Evolutionary conservation across 2,888 invertebrate genomes (phyloP), one percentile per base, ranked within the genome.

Genomic region (Phyto melanocephala): DNA sequence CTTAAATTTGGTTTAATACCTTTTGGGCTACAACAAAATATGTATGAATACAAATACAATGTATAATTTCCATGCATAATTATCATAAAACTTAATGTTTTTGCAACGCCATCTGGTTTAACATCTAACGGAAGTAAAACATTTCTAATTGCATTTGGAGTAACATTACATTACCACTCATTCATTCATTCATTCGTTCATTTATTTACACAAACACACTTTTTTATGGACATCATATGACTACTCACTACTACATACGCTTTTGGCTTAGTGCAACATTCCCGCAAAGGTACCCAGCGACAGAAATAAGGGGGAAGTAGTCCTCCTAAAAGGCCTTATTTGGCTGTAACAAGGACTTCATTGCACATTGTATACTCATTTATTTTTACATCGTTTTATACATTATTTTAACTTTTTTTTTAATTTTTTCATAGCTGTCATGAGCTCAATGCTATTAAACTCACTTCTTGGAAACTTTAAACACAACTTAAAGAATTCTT

Each of bases 101-200:
- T 71, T 71, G 71, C 60, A 76, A 76, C 67, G 71, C 75, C 82
- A 82, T 75, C 82, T 82, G 82, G 52, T 76, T 71, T 56, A 82
- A 82, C 82, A 82, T 71, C 56, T 42, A 79, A 67, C 75, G 80
- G 82, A 80, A 82, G 77, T 80, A 77, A 84, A 84, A 80, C 80
- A 84, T 82, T 84, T 84, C 82, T 84, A 84, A 80, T 82, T 82
- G 81, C 80, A 80, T 75, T 78, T 45, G 42, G 72, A 70, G 77
- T 77, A 60, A 70, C 22, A 70, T 77, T 77, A 45, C 56, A 35
- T 8, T 5, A 22, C 60, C 4, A 3, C 20, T 42, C 45, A 13
- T n/a, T 54, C 20, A 47, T n/a, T n/a, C n/a, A n/a, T n/a, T n/a
- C 28, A 42, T 17, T 28, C 10, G 28, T 28, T 28, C 6, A 28